phyloP scores from a whole-genome alignment of 2,113 vertebrate genomes.

The Delphinus delphis region DNA sequence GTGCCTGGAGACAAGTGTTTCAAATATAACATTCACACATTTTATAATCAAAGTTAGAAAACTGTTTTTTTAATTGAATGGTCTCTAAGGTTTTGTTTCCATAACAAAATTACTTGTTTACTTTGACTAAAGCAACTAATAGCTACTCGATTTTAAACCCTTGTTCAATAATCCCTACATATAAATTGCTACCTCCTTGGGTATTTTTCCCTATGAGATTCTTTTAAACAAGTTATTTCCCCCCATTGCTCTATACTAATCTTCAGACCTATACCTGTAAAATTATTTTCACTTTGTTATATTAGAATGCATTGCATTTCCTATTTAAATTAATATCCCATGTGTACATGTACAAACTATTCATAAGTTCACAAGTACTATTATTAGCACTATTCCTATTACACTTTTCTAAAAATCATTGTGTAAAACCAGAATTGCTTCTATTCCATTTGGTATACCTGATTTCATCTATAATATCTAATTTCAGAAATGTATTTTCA shows the following conservation, averaged over 20 bases:
- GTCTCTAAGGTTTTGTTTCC: not conserved
- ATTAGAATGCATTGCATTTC: not conserved
- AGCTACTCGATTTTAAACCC: not conserved
- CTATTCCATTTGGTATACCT: not conserved
- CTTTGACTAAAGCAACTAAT: not conserved
- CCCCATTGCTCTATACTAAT: not conserved
- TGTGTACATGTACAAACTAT: not conserved
- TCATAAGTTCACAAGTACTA: not conserved
- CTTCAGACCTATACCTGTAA: not conserved
- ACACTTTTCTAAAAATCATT: not conserved
- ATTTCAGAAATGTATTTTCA: conserved; percentile 12
- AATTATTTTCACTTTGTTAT: not conserved
- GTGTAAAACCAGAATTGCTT: not conserved
- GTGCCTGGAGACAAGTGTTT: not conserved
- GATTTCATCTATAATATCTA: not conserved
- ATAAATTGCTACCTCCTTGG: not conserved
- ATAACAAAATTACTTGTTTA: not conserved
- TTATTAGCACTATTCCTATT: not conserved
- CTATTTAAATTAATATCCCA: not conserved
- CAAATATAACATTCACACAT: not conserved
- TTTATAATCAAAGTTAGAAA: not conserved
- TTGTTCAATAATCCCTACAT: not conserved
- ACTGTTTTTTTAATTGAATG: not conserved
- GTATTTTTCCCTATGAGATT: not conserved
- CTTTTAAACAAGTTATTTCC: not conserved